Evolutionary conservation across 2,797 vertebrate genomes (phyloP), one percentile per base, ranked within the genome.

Genomic region (Diceros bicornis): DNA sequence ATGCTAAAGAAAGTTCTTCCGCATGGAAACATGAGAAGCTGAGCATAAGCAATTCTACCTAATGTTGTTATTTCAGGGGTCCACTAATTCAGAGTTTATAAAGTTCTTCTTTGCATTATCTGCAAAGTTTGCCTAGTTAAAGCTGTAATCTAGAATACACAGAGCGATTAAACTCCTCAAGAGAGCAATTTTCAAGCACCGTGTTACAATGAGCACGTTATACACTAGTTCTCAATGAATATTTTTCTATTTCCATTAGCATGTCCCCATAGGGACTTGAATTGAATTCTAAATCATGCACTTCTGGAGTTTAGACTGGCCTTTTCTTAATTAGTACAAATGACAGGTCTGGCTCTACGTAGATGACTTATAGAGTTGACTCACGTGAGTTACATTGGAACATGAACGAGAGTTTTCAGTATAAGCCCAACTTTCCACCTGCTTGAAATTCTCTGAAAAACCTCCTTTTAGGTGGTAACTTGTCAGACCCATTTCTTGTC

Each of bases 401-500:
- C 34, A 75, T 7, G 2, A 87, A 90, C 55, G 71, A 44, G 4
- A 20, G 21, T 57, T 96, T 96, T 91, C 29, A n/a, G 37, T 37
- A 17, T 7, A 82, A 86, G 57, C 25, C 66, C n/a, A 95, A 86
- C 23, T 68, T 86, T 85, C 23, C 23, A 44, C 25, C 75, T 85
- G 61, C 57, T 94, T 82, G 44, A 75, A 96, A 91, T 96, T 94
- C 89, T 92, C 77, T 66, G 47, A 82, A 92, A 87, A 69, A 41
- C 37, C 25, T 90, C 13, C 41, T 91, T 96, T 68, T 82, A 93
- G 74, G 75, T 86, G 37, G 27, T 52, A 92, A 81, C 81, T 79
- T 97, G 90, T 97, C 93, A 96, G 81, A 96, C 57, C 55, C 57
- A 71, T 89, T 90, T 95, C 92, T 96, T 97, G 82, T 97, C 92